These are phyloP conservation scores for Rhinogobius similis DNA, from an alignment of 2,113 vertebrate species.

Conservation along the genomic window DNA sequence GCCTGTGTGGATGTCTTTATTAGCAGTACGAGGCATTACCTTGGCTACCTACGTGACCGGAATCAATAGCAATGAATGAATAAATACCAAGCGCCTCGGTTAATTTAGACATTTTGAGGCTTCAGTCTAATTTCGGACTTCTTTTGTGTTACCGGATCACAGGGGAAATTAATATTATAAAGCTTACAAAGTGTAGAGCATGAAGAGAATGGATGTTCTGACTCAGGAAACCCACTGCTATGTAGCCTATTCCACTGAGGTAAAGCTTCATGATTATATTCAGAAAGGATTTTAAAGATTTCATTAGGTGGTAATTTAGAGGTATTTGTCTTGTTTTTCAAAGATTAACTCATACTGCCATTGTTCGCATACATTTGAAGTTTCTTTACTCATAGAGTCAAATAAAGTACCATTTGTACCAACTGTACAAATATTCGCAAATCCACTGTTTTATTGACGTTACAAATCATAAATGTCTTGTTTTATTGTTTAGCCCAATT, in stretches of 20 bases:
- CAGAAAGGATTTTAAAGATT: not conserved
- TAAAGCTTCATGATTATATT: not conserved
- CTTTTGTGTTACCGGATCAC: not conserved
- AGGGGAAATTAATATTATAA: conserved; percentile 41
- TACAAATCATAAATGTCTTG: no score
- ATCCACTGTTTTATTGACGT: no score
- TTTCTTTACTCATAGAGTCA: not conserved
- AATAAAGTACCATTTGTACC: no score
- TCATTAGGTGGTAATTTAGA: not conserved
- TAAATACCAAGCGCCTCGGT: conserved; percentile 25
- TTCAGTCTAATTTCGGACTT: conserved; percentile 20
- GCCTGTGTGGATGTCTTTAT: conserved; percentile 27
- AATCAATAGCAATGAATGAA: conserved; percentile 55
- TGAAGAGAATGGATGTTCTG: conserved; percentile 5
- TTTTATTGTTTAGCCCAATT: no score
- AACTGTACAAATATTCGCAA: no score
- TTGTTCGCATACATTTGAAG: not conserved
- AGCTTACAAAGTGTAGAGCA: conserved; percentile 11
- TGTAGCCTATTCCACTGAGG: not conserved
- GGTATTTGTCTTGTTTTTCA: not conserved
- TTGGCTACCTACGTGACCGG: conserved; percentile 8
- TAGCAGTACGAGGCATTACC: conserved; percentile 18
- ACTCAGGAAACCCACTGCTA: not conserved
- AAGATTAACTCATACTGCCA: not conserved
- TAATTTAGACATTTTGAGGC: conserved; percentile 35